These are phyloP conservation scores for Ridgeia piscesae DNA, from an alignment of 1,140 invertebrate species.

Conservation along the genomic window DNA sequence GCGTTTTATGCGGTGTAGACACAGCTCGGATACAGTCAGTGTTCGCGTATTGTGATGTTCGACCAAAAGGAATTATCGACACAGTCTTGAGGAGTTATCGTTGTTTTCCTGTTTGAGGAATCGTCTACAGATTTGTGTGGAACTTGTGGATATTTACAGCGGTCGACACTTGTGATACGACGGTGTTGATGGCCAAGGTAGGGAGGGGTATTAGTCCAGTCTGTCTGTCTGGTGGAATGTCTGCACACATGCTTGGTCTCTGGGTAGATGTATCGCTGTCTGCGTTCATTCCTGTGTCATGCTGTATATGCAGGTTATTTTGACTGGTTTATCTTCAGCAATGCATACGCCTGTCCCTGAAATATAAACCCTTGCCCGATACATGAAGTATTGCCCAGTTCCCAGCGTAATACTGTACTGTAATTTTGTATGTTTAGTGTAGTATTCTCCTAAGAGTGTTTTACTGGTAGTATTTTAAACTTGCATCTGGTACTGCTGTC, in stretches of 20 bases:
- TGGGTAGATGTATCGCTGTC: not conserved
- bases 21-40: no score
- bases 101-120: not conserved
- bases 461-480: not conserved
- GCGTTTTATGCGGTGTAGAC: no score
- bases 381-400: not conserved
- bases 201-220: not conserved
- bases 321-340: not conserved
- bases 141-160: not conserved
- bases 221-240: no score
- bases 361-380: not conserved
- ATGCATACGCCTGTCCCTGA: not conserved
- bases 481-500: not conserved
- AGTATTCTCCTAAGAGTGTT: not conserved
- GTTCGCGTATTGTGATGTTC: not conserved
- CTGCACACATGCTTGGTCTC: not conserved
- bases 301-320: not conserved
- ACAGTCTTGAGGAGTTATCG: not conserved
- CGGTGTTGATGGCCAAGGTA: not conserved
- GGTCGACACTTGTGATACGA: not conserved
- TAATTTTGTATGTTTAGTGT: not conserved
- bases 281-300: not conserved
- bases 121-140: not conserved
- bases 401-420: not conserved
- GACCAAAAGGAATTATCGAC: not conserved